Percentiles rank a stretch among this genome's conserved stretches.
These are phyloP conservation scores for Sebastes flavidus DNA, from an alignment of 2,797 vertebrate species.

Conservation along the genomic window DNA sequence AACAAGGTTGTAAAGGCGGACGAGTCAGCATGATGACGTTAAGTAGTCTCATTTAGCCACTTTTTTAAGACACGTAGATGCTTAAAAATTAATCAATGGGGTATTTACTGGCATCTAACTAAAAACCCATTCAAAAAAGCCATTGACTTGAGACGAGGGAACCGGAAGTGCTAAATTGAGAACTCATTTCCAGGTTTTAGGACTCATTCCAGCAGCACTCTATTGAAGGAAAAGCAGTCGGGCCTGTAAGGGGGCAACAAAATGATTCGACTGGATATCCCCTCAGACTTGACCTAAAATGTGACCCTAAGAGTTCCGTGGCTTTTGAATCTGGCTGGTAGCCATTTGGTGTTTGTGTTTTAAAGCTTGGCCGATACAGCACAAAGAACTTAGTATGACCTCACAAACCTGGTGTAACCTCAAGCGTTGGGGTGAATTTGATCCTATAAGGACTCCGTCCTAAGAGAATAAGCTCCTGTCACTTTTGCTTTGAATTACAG, in stretches of 20 bases:
- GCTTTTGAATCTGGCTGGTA: conserved; percentile 20
- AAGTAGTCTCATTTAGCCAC: too few relatives aligned
- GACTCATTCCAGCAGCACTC: too few relatives aligned
- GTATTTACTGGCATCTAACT: too few relatives aligned
- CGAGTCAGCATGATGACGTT: too few relatives aligned
- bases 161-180: too few relatives aligned
- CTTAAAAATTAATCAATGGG: too few relatives aligned
- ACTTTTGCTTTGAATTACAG: conserved; percentile 30
- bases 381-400: conserved; percentile 6
- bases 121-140: fast-evolving
- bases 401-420: conserved; percentile 17
- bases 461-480: conserved; percentile 26
- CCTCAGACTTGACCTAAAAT: conserved; percentile 8
- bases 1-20: too few relatives aligned
- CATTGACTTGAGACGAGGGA: too few relatives aligned
- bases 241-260: not conserved
- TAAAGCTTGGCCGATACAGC: conserved; percentile 14
- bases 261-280: conserved; percentile 10
- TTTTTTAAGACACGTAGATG: too few relatives aligned
- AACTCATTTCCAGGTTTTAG: too few relatives aligned
- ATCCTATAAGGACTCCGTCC: conserved; percentile 13
- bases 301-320: conserved; percentile 1
- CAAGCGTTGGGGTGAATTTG: conserved; percentile 4
- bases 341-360: conserved; percentile 26
- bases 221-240: not conserved